Base-by-base conservation (phyloP, 2,797 vertebrate species). In the Discoglossus pictus region DNA sequence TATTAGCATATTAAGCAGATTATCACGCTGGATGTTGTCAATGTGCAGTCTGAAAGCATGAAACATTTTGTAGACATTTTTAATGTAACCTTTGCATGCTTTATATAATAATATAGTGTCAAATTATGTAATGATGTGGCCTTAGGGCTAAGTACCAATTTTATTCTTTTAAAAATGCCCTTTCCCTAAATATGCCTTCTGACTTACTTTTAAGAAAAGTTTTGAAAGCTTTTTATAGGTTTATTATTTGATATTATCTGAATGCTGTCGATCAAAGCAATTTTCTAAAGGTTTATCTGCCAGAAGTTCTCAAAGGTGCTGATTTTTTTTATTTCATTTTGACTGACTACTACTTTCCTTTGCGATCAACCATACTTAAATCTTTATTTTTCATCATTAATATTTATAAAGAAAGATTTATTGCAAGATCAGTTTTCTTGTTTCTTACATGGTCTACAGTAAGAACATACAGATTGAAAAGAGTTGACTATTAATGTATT, bases 1-100 rank as follows among this genome's bases (percentile, higher is more conserved):
- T 54, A 38, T 54, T 54, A 54, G 31, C 52, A 54, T 38, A 36
- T 54, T 54, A 54, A 54, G 12, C 52, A 54, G 31, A 39, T 54
- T 54, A 38, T 54, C 34, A 54, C 38, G 34, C 27, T 54, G 31
- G 8, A 54, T 38, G 31, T 12, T 54, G 17, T 38, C 17, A 38
- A 15, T 23, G 34, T 23, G 20, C 8, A 31, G 2, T 34, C 20
- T 31, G 8, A 48, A 24, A 24, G 17, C 12, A 48, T 36, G 17
- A 20, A 21, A 2, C 18, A n/a, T 21, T 38, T 54, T 34, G 17
- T 35, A 18, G 8, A 38, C 34, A 54, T 18, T 31, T 31, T 31
- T 31, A 10, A 52, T 31, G 12, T 18, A 52, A 52, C 23, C 15
- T 52, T 4, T 35, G 25, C 17, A 38, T 38, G 38, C 8, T 18